phyloP scores from a whole-genome alignment of 2,888 invertebrate species.

The Choreutis nemorana region DNA sequence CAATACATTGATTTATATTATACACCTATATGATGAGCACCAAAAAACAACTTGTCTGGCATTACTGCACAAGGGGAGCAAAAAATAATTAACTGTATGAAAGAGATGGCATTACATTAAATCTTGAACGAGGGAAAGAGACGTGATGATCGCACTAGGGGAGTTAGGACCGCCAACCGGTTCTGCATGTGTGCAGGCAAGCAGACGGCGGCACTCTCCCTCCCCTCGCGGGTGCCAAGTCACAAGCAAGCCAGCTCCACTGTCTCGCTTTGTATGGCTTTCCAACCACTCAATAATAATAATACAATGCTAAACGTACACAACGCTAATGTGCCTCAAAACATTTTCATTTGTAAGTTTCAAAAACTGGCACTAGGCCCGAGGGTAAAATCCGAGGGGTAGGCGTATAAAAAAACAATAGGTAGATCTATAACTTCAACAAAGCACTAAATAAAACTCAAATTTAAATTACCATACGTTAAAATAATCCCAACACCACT shows the following conservation, averaged over 20 bases:
- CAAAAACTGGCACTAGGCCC: too few species aligned
- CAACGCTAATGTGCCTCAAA: too few species aligned
- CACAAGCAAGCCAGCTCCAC: constrained; percentile 49
- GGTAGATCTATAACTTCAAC: too few species aligned
- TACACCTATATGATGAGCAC: constrained; percentile 36
- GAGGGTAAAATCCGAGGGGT: too few species aligned
- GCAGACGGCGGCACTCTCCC: constrained; percentile 38
- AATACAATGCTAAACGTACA: too few species aligned
- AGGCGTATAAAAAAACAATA: constrained; percentile 1
- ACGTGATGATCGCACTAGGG: constrained; percentile 44
- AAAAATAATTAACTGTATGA: constrained; percentile 61
- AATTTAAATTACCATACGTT: too few species aligned
- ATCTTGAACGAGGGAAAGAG: constrained; percentile 49
- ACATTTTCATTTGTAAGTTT: too few species aligned
- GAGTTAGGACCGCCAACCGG: constrained; percentile 58
- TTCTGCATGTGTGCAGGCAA: constrained; percentile 59
- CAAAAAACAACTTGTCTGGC: constrained; percentile 52
- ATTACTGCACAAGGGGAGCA: constrained; percentile 58
- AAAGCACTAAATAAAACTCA: too few species aligned
- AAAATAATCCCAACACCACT: constrained; percentile 43
- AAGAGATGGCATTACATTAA: constrained; percentile 42
- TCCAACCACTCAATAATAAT: constrained; percentile 55
- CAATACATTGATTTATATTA: too few species aligned
- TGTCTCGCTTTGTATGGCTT: constrained; percentile 51
- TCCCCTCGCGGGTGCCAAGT: constrained; percentile 56